Percentiles rank a stretch among this genome's conserved stretches.
phyloP scores from a whole-genome alignment of 2,888 invertebrate species.

The Xestia xanthographa region DNA sequence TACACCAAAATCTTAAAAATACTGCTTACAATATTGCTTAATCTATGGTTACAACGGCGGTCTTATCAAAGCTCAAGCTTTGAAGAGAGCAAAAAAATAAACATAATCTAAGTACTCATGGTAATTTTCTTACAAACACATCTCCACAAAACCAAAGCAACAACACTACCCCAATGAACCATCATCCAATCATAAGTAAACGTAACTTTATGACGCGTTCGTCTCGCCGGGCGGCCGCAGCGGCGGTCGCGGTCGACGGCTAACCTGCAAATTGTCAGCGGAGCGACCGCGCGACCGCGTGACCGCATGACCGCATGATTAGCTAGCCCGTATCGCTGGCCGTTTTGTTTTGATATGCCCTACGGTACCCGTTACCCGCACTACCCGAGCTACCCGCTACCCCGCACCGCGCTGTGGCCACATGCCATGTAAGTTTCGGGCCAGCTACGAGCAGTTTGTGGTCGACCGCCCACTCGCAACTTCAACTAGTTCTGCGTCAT shows the following conservation, averaged over 20 bases:
- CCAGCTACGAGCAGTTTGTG: slow-evolving; percentile 79
- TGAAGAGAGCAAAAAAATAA: neutral
- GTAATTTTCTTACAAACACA: neutral
- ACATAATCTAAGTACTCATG: neutral
- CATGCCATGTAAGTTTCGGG: slow-evolving; percentile 77
- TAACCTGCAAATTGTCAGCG: slow-evolving; percentile 82
- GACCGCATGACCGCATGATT: slow-evolving; percentile 81
- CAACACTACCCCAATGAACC: neutral
- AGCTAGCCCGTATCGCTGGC: slow-evolving; percentile 75
- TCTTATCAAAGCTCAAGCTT: neutral
- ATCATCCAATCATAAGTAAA: slow-evolving; percentile 60
- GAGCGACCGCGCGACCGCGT: slow-evolving; percentile 70
- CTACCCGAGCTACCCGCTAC: slow-evolving; percentile 45
- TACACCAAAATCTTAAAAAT: too few species aligned
- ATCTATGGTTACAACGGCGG: too few species aligned
- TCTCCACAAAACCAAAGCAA: neutral
- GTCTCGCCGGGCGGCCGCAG: slow-evolving; percentile 63
- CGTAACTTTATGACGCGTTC: slow-evolving; percentile 63
- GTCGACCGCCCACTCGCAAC: slow-evolving; percentile 70
- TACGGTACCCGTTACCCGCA: slow-evolving; percentile 54
- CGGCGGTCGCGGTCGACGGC: slow-evolving; percentile 71
- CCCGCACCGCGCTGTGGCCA: slow-evolving; percentile 66
- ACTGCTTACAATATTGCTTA: too few species aligned
- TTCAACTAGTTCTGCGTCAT: slow-evolving; percentile 66
- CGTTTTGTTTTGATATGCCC: slow-evolving; percentile 82